These are phyloP conservation scores for Hippocampus comes DNA, from an alignment of 2,113 vertebrate genomes.

Conservation along the genomic window DNA sequence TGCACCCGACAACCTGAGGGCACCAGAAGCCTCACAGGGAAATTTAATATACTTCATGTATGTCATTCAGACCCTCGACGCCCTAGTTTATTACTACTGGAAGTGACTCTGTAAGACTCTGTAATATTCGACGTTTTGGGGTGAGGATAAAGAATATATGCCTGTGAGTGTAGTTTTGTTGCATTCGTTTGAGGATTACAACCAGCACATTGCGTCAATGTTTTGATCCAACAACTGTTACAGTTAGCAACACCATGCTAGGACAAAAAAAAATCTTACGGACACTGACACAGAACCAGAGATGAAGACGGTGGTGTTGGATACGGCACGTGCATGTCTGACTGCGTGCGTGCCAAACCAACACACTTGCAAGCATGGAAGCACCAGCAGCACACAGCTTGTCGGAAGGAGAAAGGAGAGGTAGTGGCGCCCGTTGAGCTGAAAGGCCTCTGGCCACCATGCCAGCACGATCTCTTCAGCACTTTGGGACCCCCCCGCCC, in stretches of 20 bases:
- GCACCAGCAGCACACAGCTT: conserved; percentile 53
- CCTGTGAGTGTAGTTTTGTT: not conserved
- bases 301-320: conserved; percentile 24
- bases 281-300: conserved; percentile 8
- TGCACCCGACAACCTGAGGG: not conserved
- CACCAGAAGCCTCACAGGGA: not conserved
- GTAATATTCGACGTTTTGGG: not conserved
- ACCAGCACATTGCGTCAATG: too few species aligned
- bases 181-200: too few species aligned
- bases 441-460: conserved; percentile 73
- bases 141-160: not conserved
- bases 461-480: conserved; percentile 72
- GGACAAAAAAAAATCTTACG: not conserved
- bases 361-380: conserved; percentile 40
- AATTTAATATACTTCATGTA: not conserved
- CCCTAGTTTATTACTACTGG: too few species aligned
- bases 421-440: conserved; percentile 50
- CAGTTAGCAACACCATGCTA: too few species aligned
- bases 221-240: too few species aligned
- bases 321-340: conserved; percentile 9
- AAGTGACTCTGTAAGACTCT: too few species aligned
- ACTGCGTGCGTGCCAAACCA: conserved; percentile 24
- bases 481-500: conserved; percentile 54
- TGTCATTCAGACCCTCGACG: not conserved
- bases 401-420: conserved; percentile 42